Base-by-base conservation (phyloP, 2,888 invertebrate species). In the Scaptomyza parva region DNA sequence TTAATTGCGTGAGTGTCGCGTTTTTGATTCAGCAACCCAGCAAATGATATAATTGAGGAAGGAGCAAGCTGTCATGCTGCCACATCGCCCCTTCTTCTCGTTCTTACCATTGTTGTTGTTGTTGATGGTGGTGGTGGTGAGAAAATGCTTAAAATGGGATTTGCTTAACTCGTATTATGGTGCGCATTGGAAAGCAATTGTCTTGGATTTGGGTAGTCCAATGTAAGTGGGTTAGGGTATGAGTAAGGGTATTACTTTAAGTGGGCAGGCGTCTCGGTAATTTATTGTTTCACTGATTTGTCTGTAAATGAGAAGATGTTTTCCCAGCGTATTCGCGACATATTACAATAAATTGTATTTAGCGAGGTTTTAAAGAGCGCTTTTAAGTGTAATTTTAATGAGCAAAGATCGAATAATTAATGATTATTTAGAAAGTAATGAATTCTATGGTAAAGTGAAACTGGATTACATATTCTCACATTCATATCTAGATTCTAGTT, bases 161-260 rank as follows among this genome's bases (percentile, higher is more conserved):
- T 73, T 77, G 52, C 69, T 58, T 69, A 67, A 35, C 35, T 35
- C 48, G 35, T 24, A 73, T 63, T 65, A 61, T 54, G 54, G 43
- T 54, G 52, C 41, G 74, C 78, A 89, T 89, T 89, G 88, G 70
- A 88, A 88, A 86, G 86, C 89, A 88, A 89, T 89, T 89, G 89
- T 88, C 84, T 88, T 80, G 78, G 84, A 78, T 89, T 88, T 82
- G 70, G 65, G 78, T 78, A 44, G 52, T 37, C 70, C 24, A 11
- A 41, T 14, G 8, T n/a, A 11, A 18, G 12, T 14, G 22, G 20
- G 7, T 9, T 30, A 9, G 50, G 14, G 22, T 24, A 17, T 40
- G 50, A 45, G 63, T 70, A 73, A 70, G 69, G 73, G 82, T 70
- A 76, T 55, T 45, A 64, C 70, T 76, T 68, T 74, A 68, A 81